Base-by-base conservation (phyloP, 2,797 vertebrate species). In the Scarus forsteni region DNA sequence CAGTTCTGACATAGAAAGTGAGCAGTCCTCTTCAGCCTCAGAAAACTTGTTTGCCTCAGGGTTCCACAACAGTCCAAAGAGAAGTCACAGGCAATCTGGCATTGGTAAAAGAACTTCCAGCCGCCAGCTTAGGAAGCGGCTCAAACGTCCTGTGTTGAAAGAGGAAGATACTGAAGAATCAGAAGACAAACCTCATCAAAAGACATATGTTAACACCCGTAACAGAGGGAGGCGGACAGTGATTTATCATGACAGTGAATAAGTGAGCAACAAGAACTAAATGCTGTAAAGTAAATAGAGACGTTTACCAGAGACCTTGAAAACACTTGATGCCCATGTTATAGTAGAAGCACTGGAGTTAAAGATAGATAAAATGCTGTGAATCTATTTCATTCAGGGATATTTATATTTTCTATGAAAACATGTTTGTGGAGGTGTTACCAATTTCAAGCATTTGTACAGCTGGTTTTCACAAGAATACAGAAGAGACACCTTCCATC, bases 361-460 rank as follows among this genome's bases (percentile, higher is more conserved):
- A 85, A 90, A 77, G 73, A 89, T 84, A 90, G 91, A 89, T 27
- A 27, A 93, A 93, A 93, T 94, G 94, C 94, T 96, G 93, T 96
- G 96, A 96, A 96, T 95, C 93, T 87, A 89, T 95, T 94, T 93
- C 93, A 96, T 96, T 96, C 96, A 97, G 96, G 96, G 96, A 97
- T 96, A 96, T 97, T 96, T 96, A 96, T 96, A 95, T 96, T 96
- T 97, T 96, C 94, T 97, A 95, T 96, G 94, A 95, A 95, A 89
- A 89, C 89, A 88, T 87, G 90, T 93, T 94, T 94, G 86, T 93
- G 94, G 89, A 92, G 94, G 93, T 92, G 90, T 92, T 89, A 93
- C 91, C 93, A 93, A 90, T 94, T 27, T 92, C 89, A 92, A 91
- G 94, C 93, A 96, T n/a, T 94, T 92, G 83, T 94, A 92, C 91